Percentiles rank a stretch among this genome's conserved stretches.
These are phyloP conservation scores for Homalodisca vitripennis DNA, from an alignment of 1,140 invertebrate genomes.

Conservation along the genomic window DNA sequence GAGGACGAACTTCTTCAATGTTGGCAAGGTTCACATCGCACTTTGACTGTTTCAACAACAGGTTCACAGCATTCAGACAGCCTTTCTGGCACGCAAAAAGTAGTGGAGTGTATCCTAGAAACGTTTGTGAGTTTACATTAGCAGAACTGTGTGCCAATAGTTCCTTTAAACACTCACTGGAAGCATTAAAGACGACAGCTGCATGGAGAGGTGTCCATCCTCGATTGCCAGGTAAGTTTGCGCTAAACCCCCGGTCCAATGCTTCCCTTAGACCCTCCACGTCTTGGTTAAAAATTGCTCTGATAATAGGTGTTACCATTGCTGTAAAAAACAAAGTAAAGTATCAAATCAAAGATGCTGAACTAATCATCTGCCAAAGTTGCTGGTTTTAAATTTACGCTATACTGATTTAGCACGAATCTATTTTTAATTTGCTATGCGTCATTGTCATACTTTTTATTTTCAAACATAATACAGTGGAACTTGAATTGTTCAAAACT, in stretches of 20 bases:
- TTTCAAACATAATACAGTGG: too few species aligned
- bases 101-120: not conserved
- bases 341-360: too few species aligned
- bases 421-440: too few species aligned
- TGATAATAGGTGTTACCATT: not conserved
- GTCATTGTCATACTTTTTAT: too few species aligned
- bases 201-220: slow-evolving; percentile 36
- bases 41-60: not conserved
- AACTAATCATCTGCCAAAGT: too few species aligned
- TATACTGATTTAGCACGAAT: too few species aligned
- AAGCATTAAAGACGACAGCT: slow-evolving; percentile 29
- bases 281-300: not conserved
- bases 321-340: not conserved
- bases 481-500: too few species aligned
- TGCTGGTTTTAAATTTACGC: too few species aligned
- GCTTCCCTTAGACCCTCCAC: not conserved
- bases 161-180: slow-evolving; percentile 29
- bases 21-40: slow-evolving; percentile 34
- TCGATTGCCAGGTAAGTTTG: slow-evolving; percentile 12
- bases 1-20: slow-evolving; percentile 33
- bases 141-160: slow-evolving; percentile 37
- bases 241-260: not conserved
- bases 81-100: not conserved
- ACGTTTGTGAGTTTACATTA: slow-evolving; percentile 40
- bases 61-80: not conserved